phyloP scores from a whole-genome alignment of 2,888 invertebrate species.

The Gastrophysa polygoni region DNA sequence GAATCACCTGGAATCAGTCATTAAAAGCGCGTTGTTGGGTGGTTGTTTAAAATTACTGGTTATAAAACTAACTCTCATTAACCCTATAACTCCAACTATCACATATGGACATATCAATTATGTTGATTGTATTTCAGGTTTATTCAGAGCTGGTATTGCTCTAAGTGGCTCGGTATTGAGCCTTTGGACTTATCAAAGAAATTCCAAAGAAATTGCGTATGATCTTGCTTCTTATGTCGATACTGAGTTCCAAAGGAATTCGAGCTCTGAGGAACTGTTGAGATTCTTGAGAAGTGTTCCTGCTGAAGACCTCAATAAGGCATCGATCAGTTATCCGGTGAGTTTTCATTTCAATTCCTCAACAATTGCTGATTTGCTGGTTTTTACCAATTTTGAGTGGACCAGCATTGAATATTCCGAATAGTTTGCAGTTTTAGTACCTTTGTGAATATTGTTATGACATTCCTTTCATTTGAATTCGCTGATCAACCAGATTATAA shows the following conservation, averaged over 20 bases:
- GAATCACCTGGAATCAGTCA: no score
- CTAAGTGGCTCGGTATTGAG: constrained; percentile 51
- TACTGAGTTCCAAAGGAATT: constrained; percentile 33
- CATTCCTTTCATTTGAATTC: no score
- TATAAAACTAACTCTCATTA: no score
- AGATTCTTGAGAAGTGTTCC: constrained; percentile 36
- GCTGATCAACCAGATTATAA: no score
- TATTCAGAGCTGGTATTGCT: constrained; percentile 50
- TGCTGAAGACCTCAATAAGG: constrained; percentile 32
- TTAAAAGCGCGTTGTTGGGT: no score
- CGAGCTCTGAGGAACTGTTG: constrained; percentile 34
- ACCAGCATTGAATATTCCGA: no score
- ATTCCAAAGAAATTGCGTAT: constrained; percentile 43
- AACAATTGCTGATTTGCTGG: no score
- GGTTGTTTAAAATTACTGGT: no score
- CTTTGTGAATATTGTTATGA: no score
- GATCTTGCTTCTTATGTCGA: constrained; percentile 42
- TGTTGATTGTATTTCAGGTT: constrained; percentile 32
- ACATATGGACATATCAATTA: background rate
- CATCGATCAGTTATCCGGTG: constrained; percentile 2
- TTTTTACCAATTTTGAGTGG: no score
- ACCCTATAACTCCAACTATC: no score
- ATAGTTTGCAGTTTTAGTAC: no score
- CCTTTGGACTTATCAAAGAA: constrained; percentile 51
- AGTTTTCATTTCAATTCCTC: background rate